Base-by-base conservation (phyloP, 1,140 invertebrate genomes). In the Anthonomus grandis region DNA sequence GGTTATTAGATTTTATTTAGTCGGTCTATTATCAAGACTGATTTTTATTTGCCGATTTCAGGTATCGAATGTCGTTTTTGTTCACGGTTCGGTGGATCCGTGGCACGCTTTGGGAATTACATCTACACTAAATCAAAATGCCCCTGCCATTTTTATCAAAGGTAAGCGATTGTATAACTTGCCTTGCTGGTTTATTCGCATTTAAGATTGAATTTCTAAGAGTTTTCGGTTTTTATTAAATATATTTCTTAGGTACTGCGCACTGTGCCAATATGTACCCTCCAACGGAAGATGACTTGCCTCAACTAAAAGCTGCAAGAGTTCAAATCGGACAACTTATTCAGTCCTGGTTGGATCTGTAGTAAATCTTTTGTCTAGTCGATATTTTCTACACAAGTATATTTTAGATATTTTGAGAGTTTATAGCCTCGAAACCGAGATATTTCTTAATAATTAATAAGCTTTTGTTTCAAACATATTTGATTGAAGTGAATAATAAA, bases 41-140 rank as follows among this genome's bases (percentile, higher is more conserved):
- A 48, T 13, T 45, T 31, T 31, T 48, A 31, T 37, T 41, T 13
- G 38, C 19, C 9, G 23, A 37, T 23, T 51, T 1, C 21, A 53
- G 50, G 39, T 53, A 0, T 83, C 78, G 1, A 83, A 88, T 62
- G 86, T 95, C 15, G 83, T 95, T 1, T 94, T 88, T 70, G 86
- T 93, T 24, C 93, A 96, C 71, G 94, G 94, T 46, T 87, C 86
- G 1, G 85, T 95, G 42, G 94, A 97, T 78, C 94, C 93, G 4
- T 96, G 94, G 94, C 92, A 95, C 78, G 87, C 87, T 2, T 76
- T 96, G 22, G 88, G 89, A 27, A 80, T 89, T 15, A 83, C 75
- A 1, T 70, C 79, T 36, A 82, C 86, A 0, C 60, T 71, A 15
- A 77, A 80, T 50, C 69, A 78, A 31, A 60, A 75, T 41, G 75